A percentile compares a stretch with the other conserved stretches of the same genome.
These are phyloP conservation scores for Lophius americanus DNA, from an alignment of 2,797 vertebrate species.

Conservation along the genomic window DNA sequence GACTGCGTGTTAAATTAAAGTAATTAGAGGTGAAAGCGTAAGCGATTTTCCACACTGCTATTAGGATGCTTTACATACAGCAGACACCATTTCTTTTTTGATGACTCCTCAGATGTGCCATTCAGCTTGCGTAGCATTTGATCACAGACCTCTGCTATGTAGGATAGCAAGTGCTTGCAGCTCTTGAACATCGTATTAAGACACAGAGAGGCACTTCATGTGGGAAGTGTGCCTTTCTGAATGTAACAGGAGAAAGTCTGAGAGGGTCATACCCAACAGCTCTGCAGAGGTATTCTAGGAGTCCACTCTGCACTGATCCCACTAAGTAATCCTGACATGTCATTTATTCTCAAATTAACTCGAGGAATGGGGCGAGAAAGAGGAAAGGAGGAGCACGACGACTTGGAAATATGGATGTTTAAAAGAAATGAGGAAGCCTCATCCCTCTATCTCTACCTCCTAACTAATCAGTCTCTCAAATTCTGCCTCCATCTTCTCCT, in stretches of 20 bases:
- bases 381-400: conserved; percentile 10
- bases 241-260: conserved; percentile 25
- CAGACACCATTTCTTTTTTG: conserved; percentile 46
- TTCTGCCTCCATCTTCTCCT: conserved; percentile 1
- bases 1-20: conserved; percentile 33
- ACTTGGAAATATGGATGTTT: conserved; percentile 35
- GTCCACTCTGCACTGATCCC: conserved; percentile 39
- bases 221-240: conserved; percentile 25
- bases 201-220: conserved; percentile 2
- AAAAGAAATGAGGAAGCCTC: conserved; percentile 20
- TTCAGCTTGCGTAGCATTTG: conserved; percentile 43
- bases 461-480: background rate
- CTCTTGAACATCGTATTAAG: background rate
- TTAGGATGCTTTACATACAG: conserved; percentile 26
- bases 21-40: conserved; percentile 48
- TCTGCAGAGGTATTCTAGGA: conserved; percentile 35
- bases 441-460: conserved; percentile 4
- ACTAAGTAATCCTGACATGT: conserved; percentile 61
- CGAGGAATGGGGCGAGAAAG: conserved; percentile 37
- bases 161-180: conserved; percentile 20
- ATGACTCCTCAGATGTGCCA: conserved; percentile 61
- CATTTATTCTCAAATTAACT: conserved; percentile 62
- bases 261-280: conserved; percentile 35
- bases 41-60: conserved; percentile 37
- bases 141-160: conserved; percentile 13